Percentiles rank a stretch among this genome's conserved stretches.
These are phyloP conservation scores for Melanocharis versteri DNA, from an alignment of 2,113 vertebrate species.

Conservation along the genomic window DNA sequence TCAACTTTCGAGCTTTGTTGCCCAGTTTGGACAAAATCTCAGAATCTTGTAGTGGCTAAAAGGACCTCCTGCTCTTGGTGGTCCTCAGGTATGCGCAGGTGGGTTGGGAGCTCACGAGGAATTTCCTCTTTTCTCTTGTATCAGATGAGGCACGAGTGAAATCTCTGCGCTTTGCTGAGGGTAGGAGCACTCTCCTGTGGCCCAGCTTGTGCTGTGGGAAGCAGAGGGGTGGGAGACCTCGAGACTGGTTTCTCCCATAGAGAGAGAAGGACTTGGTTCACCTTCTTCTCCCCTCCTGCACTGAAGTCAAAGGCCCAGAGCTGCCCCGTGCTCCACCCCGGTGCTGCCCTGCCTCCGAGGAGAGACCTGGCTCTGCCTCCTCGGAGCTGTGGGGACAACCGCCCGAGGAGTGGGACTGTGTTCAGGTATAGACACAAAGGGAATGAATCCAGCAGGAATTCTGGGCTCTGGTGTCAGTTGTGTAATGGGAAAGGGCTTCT, in stretches of 20 bases:
- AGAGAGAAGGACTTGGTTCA: background rate
- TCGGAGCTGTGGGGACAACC: background rate
- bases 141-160: background rate
- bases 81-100: background rate
- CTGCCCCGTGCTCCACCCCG: fast-evolving
- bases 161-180: background rate
- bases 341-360: background rate
- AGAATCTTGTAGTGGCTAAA: background rate
- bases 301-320: background rate
- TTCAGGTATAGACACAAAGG: background rate
- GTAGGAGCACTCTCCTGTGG: background rate
- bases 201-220: background rate
- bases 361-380: background rate
- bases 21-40: background rate
- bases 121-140: background rate
- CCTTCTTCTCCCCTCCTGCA: background rate
- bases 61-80: background rate
- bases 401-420: background rate
- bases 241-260: background rate
- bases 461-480: background rate
- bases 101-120: background rate
- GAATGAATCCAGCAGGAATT: background rate
- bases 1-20: background rate
- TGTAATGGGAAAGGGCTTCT: background rate
- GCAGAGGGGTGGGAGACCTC: background rate